Evolutionary conservation across 2,113 vertebrate genomes (phyloP), one percentile per base, ranked within the genome.

Genomic region (Sinocyclocheilus maitianheensis): DNA sequence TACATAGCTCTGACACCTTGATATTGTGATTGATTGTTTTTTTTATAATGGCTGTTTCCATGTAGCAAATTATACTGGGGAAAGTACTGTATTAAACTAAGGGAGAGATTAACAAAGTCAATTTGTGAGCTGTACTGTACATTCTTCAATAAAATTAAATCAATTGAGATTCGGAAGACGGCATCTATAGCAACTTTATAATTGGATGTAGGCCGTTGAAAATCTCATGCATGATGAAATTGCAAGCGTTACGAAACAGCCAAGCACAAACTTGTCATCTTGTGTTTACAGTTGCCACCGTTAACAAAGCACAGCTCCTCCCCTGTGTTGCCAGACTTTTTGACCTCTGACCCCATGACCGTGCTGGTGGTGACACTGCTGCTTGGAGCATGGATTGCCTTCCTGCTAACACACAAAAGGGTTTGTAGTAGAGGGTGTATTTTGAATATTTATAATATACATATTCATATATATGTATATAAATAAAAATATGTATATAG

Each of bases 311-410:
- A 77, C 53, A 46, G 72, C 34, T 84, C 88, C 4, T 83, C 14
- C 0, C 46, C 92, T 5, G 86, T 43, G 48, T 84, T 93, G 71
- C 94, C 94, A 0, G 91, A 92, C 5, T 88, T 92, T 0, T 55
- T 95, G 60, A 91, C 88, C 72, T 94, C 95, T 92, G 96, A 98
- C 87, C 89, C 94, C 7, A 24, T 96, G 87, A 90, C 93, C 18
- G 90, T 95, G 22, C 91, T 89, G 0, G 20, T 96, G 0, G 87
- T 96, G 82, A 95, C 96, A 0, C 84, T 96, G 22, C 91, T 99
- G 87, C 91, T 98, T 69, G 97, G 96, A 0, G 96, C 96, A 1
- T 97, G 96, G 90, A 34, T 98, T 75, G 93, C 96, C 48, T 90
- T 96, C 40, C 91, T 95, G 0, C 20, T 97, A 85, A 93, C 91